These are phyloP conservation scores for Mylabris sibirica DNA, from an alignment of 2,888 invertebrate species.

Conservation along the genomic window DNA sequence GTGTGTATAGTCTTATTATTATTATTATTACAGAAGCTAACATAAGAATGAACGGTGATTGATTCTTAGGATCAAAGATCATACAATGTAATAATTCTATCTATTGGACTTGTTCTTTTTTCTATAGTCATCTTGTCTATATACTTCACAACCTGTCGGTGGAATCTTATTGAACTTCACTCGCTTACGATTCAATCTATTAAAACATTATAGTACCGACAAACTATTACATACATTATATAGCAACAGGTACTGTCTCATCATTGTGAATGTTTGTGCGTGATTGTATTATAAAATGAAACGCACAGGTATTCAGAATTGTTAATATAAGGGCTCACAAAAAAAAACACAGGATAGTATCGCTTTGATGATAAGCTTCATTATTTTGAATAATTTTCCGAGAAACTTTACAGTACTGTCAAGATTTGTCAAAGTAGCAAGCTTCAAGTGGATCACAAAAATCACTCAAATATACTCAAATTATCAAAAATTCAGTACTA, in stretches of 20 bases:
- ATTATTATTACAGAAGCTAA: slow-evolving; percentile 47
- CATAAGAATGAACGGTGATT: slow-evolving; percentile 50
- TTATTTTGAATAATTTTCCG: too few species aligned
- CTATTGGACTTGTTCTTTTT: slow-evolving; percentile 37
- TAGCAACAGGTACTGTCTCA: too few species aligned
- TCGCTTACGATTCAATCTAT: background rate
- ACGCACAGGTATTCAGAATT: slow-evolving; percentile 36
- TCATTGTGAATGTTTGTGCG: slow-evolving; percentile 29
- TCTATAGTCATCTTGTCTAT: background rate
- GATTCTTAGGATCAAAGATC: slow-evolving; percentile 52
- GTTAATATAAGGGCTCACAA: too few species aligned
- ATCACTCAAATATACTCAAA: too few species aligned
- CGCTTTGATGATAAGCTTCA: too few species aligned
- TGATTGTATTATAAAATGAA: slow-evolving; percentile 41
- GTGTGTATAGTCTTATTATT: slow-evolving; percentile 47
- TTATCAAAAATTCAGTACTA: too few species aligned
- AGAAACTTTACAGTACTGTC: too few species aligned
- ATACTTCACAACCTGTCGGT: background rate
- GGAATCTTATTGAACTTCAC: background rate
- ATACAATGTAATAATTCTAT: slow-evolving; percentile 47
- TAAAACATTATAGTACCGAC: slow-evolving; percentile 14
- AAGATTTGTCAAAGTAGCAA: too few species aligned
- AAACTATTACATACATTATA: background rate
- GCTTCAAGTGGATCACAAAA: too few species aligned
- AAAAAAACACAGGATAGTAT: too few species aligned